Evolutionary conservation across 2,888 invertebrate genomes (phyloP), one percentile per base, ranked within the genome.

Genomic region (Magallana nippona): DNA sequence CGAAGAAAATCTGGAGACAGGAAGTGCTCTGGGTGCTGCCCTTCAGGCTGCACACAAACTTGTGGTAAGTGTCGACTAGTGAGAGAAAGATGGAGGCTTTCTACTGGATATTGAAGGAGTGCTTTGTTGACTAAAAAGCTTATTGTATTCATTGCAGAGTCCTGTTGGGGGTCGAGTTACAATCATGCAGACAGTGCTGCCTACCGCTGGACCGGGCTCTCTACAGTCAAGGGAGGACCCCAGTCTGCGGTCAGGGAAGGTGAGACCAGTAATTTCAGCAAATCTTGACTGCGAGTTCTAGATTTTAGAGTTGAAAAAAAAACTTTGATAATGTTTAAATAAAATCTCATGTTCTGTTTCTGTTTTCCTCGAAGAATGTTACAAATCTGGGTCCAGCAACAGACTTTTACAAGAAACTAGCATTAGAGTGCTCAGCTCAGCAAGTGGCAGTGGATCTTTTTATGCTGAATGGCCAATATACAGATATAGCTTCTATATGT

Each of bases 391-490:
- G 97, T 94, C 99, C 99, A 0, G 98, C 98, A 2, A 99, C 98
- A 1, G 99, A 99, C 94, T 99, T 99, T 95, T 98, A 98, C 95
- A 99, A 99, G 95, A 96, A 98, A 79, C 95, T 98, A 57, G 98
- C 99, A 0, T 94, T 99, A 80, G 99, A 99, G 94, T 99, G 99
- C 94, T 98, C 98, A 89, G 98, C 97, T 0, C 98, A 98, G 92
- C 99, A 99, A 94, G 96, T 99, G 81, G 98, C 98, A 10, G 97
- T 99, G 1, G 99, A 99, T 95, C 94, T 99, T 91, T 99, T 99
- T 95, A 95, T 99, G 87, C 95, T 99, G 85, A 98, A 98, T 94
- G 96, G 97, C 81, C 98, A 98, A 94, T 99, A 98, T 94, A 96
- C 97, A 79, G 99, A 99, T 95, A 95, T 99, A 85, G 98, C 99